phyloP scores from a whole-genome alignment of 2,888 invertebrate species.

The Tethea ocularis region DNA sequence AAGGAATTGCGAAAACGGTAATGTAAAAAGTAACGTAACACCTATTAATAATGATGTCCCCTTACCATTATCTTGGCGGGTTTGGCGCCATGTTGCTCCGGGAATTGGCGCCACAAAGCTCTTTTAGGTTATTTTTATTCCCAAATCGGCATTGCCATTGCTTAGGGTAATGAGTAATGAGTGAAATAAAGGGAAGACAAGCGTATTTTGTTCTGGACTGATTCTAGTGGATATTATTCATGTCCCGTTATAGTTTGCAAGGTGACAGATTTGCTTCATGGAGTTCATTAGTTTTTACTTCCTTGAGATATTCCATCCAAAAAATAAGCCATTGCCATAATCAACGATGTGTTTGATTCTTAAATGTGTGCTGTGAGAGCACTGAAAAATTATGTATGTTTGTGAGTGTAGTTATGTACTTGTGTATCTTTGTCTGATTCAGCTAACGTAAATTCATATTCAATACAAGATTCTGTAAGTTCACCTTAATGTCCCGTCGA shows the following conservation, averaged over 20 bases:
- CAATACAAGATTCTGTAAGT: too few species aligned
- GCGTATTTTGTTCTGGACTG: conserved; percentile 35
- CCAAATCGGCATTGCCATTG: conserved; percentile 56
- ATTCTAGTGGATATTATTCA: conserved; percentile 22
- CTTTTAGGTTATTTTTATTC: conserved; percentile 64
- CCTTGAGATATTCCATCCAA: too few species aligned
- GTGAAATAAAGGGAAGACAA: conserved; percentile 52
- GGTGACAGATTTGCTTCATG: not conserved
- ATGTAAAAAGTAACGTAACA: conserved; percentile 6
- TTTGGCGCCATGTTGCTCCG: conserved; percentile 37
- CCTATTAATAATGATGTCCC: not conserved
- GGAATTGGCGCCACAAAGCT: conserved; percentile 62
- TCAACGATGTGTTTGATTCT: too few species aligned
- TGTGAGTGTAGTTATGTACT: too few species aligned
- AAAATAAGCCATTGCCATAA: too few species aligned
- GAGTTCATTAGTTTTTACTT: conserved; percentile 11
- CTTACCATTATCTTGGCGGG: conserved; percentile 8
- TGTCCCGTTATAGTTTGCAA: conserved; percentile 11
- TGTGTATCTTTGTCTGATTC: too few species aligned
- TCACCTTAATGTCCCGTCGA: too few species aligned
- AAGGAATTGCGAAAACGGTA: not conserved
- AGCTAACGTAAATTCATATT: not conserved
- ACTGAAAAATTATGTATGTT: too few species aligned
- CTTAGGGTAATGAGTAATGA: conserved; percentile 70
- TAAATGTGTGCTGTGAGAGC: too few species aligned